Conservation (phyloP, 1,140 invertebrate genomes). For the Cotesia chilonis region DNA sequence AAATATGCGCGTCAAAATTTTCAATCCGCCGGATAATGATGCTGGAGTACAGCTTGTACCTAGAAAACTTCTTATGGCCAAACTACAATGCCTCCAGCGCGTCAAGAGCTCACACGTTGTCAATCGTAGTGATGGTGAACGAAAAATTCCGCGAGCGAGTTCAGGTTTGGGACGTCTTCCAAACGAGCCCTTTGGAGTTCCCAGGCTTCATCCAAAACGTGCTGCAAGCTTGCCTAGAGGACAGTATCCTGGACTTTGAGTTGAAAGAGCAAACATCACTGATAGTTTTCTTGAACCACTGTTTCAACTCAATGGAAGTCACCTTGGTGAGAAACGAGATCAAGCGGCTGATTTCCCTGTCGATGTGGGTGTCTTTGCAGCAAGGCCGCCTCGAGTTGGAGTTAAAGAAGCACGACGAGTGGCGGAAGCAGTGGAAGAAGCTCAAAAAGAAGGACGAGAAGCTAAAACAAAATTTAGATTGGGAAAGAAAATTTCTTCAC, state of each 20-base stretch:
- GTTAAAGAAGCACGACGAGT: conserved; percentile 86
- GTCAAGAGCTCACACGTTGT: conserved; percentile 86
- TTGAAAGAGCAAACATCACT: conserved; percentile 87
- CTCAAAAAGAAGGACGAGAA: conserved; percentile 88
- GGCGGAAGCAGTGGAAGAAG: conserved; percentile 91
- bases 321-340: conserved; percentile 91
- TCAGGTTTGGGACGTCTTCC: conserved; percentile 93
- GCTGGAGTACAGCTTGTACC: conserved; percentile 96
- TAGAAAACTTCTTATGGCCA: conserved; percentile 98
- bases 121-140: conserved; percentile 97
- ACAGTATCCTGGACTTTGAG: conserved; percentile 65
- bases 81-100: conserved; percentile 80
- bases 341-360: conserved; percentile 89
- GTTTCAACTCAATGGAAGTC: conserved; percentile 97
- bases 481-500: conserved; percentile 90
- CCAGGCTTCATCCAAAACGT: conserved; percentile 88
- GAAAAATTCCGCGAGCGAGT: conserved; percentile 98
- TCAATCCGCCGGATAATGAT: conserved; percentile 90
- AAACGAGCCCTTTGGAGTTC: conserved; percentile 84
- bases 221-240: conserved; percentile 74
- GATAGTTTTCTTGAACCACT: conserved; percentile 93
- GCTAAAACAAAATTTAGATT: conserved; percentile 76
- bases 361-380: conserved; percentile 93
- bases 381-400: conserved; percentile 85
- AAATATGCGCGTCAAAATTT: conserved; percentile 82